Conservation (phyloP, 1,140 invertebrate species). For the Scylla paramamosain region DNA sequence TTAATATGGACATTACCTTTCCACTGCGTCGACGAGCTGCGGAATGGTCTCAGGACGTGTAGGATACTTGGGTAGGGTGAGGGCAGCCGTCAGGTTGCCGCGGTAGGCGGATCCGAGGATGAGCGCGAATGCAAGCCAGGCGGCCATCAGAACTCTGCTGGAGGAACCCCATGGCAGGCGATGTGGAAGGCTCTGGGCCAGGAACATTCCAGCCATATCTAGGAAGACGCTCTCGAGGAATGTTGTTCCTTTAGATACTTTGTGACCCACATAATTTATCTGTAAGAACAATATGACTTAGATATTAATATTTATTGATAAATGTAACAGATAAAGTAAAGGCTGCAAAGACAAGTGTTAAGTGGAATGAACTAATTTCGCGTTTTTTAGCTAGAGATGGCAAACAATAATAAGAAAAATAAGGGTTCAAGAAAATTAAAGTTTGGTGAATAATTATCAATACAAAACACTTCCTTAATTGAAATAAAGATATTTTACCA, state of each 20-base stretch:
- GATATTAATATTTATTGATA: too few species aligned
- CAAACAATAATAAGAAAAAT: too few species aligned
- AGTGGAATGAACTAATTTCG: not conserved
- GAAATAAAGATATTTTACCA: not conserved
- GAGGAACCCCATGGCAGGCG: not conserved
- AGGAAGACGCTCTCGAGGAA: not conserved
- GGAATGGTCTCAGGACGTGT: slow-evolving; percentile 40
- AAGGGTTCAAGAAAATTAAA: too few species aligned
- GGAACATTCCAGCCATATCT: not conserved
- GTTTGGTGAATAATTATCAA: too few species aligned
- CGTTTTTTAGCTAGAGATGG: not conserved
- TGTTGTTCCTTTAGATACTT: too few species aligned
- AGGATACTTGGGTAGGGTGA: slow-evolving; percentile 66
- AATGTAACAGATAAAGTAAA: too few species aligned
- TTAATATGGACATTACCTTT: not conserved
- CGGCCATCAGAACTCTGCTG: not conserved
- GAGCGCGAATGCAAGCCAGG: slow-evolving; percentile 47
- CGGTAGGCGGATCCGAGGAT: slow-evolving; percentile 44
- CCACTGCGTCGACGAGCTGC: not conserved
- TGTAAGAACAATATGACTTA: too few species aligned
- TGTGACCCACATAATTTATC: too few species aligned
- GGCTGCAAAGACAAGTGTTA: too few species aligned
- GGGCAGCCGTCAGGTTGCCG: slow-evolving; percentile 57
- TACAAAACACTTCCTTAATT: too few species aligned
- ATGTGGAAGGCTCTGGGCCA: slow-evolving; percentile 31